Base-by-base conservation (phyloP, 2,797 vertebrate species). In the Poeciliopsis presidionis region DNA sequence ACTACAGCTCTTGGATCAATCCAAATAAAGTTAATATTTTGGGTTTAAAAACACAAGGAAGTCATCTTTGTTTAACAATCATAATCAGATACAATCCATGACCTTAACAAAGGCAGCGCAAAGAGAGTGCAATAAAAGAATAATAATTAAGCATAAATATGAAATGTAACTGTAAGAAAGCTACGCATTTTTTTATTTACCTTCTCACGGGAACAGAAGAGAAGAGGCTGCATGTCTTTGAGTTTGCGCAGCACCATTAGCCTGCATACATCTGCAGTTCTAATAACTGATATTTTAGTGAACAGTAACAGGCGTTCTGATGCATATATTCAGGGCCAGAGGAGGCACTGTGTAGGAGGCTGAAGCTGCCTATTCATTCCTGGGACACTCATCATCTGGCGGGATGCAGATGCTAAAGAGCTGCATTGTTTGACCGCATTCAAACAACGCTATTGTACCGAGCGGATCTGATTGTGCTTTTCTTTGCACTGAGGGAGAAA, bases 341-440 rank as follows among this genome's bases (percentile, higher is more conserved):
- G 59, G 84, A 88, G 87, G 7, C 57, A 77, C 78, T 57, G 86
- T 88, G 92, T 92, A 84, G 93, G 93, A 92, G 90, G 91, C 84
- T 87, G 86, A 91, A 89, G 86, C 88, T 77, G 84, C 84, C 91
- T 83, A 92, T 94, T 93, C 91, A 93, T 79, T 83, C 86, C 81
- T 86, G 90, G 89, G 90, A 92, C 83, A 86, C 90, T 89, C 90
- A 89, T 93, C 93, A 91, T 91, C 90, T 90, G 91, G 93, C 85
- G 89, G 25, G 74, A 87, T 91, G 92, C 86, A 91, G 84, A 93
- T 82, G 88, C 89, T 89, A 92, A 90, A 93, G 91, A 92, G 91
- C 81, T 70, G 85, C 79, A 93, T 95, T 95, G 94, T 94, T 93
- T 92, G 87, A 89, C 81, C 89, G 85, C 89, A 92, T 94, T 95